phyloP scores from a whole-genome alignment of 2,797 vertebrate species.

The Clarias fuscus region DNA sequence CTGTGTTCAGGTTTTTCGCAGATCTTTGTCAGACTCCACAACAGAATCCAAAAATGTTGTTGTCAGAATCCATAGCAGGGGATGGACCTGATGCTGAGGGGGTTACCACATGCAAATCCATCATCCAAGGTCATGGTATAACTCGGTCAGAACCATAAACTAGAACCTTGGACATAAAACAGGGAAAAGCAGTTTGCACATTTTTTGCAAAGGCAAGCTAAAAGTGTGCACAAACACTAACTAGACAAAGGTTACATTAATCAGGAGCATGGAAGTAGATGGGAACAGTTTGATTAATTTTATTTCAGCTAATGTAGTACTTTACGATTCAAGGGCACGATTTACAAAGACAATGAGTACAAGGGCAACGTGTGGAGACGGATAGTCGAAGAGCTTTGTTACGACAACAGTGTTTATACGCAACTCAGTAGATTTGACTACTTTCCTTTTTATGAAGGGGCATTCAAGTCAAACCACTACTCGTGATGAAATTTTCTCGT shows the following conservation, averaged over 20 bases:
- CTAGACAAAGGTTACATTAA: neutral
- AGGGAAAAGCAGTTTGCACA: neutral
- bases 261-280: neutral
- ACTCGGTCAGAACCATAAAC: neutral
- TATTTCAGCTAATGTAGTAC: too few relatives aligned
- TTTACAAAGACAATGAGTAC: too few relatives aligned
- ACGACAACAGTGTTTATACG: too few relatives aligned
- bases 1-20: constrained; percentile 5
- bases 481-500: too few relatives aligned
- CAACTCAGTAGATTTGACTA: too few relatives aligned
- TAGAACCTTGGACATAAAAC: neutral
- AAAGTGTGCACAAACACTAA: neutral
- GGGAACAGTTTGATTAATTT: too few relatives aligned
- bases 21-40: constrained; percentile 6
- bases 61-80: neutral
- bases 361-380: too few relatives aligned
- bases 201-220: neutral
- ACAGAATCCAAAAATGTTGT: neutral
- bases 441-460: too few relatives aligned
- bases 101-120: constrained; percentile 6
- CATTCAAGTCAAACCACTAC: too few relatives aligned
- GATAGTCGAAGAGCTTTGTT: too few relatives aligned
- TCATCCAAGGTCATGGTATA: constrained; percentile 3
- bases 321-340: too few relatives aligned
- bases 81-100: neutral